These are phyloP conservation scores for Ailuropoda melanoleuca DNA, from an alignment of 2,113 vertebrate species.

Conservation along the genomic window DNA sequence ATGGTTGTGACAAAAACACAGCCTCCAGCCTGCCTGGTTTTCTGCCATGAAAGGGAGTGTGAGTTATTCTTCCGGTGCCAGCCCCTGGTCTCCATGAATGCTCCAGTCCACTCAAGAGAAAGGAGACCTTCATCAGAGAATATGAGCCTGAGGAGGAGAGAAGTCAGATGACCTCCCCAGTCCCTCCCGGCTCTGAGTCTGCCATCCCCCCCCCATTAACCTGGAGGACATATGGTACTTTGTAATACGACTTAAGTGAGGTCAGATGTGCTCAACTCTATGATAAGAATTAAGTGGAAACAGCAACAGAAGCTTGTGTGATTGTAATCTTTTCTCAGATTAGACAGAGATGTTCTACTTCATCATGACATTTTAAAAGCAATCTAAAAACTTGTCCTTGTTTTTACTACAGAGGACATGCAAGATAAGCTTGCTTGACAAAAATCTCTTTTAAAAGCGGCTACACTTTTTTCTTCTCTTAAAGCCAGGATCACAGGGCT, in stretches of 20 bases:
- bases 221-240: background rate
- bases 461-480: background rate
- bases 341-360: background rate
- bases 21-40: background rate
- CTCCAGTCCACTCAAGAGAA: background rate
- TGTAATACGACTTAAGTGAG: background rate
- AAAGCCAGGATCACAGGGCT: background rate
- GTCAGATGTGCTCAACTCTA: background rate
- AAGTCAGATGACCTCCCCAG: background rate
- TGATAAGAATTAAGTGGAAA: background rate
- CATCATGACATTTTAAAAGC: background rate
- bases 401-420: background rate
- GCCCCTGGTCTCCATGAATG: background rate
- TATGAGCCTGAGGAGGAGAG: background rate
- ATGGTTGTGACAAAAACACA: background rate
- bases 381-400: conserved; percentile 2
- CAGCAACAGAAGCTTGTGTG: background rate
- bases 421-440: background rate
- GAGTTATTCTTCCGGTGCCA: background rate
- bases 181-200: background rate
- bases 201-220: background rate
- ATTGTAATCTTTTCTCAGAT: background rate
- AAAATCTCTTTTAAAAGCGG: background rate
- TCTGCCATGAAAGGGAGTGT: background rate
- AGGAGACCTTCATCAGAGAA: background rate